These are phyloP conservation scores for Cordilura impudica DNA, from an alignment of 2,888 invertebrate species.

Conservation along the genomic window DNA sequence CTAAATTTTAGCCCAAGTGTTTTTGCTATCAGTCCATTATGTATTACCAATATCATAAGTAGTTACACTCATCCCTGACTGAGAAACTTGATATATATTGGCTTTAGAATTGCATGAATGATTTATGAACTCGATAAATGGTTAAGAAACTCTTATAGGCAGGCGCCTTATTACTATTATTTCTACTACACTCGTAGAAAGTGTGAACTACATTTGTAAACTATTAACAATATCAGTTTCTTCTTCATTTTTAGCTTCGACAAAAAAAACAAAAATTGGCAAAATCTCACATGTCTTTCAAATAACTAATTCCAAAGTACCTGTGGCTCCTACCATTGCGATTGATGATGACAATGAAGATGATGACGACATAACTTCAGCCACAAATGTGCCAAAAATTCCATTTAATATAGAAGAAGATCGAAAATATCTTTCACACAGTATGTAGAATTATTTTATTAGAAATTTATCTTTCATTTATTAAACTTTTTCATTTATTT, in stretches of 20 bases:
- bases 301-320: constrained; percentile 57
- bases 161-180: too few relatives aligned
- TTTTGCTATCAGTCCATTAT: too few relatives aligned
- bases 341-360: constrained; percentile 24
- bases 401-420: constrained; percentile 68
- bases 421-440: constrained; percentile 68
- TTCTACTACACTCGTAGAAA: too few relatives aligned
- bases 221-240: too few relatives aligned
- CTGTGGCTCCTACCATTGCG: constrained; percentile 43
- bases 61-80: too few relatives aligned
- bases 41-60: too few relatives aligned
- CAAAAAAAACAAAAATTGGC: constrained; percentile 64
- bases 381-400: constrained; percentile 62
- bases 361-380: constrained; percentile 30
- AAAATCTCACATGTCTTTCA: constrained; percentile 71
- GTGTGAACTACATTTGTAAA: too few relatives aligned
- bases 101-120: too few relatives aligned
- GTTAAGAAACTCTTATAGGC: too few relatives aligned
- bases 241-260: constrained; percentile 62
- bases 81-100: too few relatives aligned
- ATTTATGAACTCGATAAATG: too few relatives aligned
- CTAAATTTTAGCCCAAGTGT: too few relatives aligned
- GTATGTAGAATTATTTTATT: constrained; percentile 60
- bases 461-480: constrained; percentile 8
- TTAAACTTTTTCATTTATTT: background rate